Evolutionary conservation across 30 jellyfish, hydroid and myxozoan genomes (phyloP).

Genomic region (Clytia hemisphaerica): DNA sequence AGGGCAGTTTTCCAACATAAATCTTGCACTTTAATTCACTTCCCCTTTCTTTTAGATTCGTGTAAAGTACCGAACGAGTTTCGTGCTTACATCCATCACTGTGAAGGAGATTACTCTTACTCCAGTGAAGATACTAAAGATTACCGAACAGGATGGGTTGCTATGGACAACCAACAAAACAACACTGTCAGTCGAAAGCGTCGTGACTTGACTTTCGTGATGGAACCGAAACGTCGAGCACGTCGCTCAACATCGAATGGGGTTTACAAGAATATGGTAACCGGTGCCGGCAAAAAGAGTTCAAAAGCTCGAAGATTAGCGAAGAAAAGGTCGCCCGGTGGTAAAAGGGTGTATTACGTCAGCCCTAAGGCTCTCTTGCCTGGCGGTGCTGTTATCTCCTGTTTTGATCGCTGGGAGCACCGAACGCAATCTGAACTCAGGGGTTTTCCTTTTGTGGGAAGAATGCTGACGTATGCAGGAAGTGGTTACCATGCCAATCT

Average conservation of each 20-base stretch:
- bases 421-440: not conserved
- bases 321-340: not conserved
- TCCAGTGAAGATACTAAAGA: not conserved
- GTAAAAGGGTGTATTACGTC: slow-evolving; percentile 7
- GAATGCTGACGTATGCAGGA: slow-evolving; percentile 49
- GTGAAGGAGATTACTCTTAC: slow-evolving; percentile 7
- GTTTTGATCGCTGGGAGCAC: slow-evolving; percentile 18
- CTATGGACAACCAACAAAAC: too few relatives aligned
- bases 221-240: too few relatives aligned
- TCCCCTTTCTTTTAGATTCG: not conserved
- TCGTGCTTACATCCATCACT: not conserved
- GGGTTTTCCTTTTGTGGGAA: slow-evolving; percentile 68
- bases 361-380: not conserved
- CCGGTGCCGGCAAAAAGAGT: not conserved
- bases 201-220: too few relatives aligned
- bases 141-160: not conserved
- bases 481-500: slow-evolving; percentile 78
- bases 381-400: not conserved
- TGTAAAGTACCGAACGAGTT: not conserved
- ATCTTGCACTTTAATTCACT: too few relatives aligned
- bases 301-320: not conserved
- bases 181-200: too few relatives aligned
- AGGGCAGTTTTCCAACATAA: too few relatives aligned
- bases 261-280: not conserved
- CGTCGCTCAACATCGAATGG: too few relatives aligned